Conservation (phyloP, 2,888 invertebrate genomes). For the Dicranocentrus wangi region DNA sequence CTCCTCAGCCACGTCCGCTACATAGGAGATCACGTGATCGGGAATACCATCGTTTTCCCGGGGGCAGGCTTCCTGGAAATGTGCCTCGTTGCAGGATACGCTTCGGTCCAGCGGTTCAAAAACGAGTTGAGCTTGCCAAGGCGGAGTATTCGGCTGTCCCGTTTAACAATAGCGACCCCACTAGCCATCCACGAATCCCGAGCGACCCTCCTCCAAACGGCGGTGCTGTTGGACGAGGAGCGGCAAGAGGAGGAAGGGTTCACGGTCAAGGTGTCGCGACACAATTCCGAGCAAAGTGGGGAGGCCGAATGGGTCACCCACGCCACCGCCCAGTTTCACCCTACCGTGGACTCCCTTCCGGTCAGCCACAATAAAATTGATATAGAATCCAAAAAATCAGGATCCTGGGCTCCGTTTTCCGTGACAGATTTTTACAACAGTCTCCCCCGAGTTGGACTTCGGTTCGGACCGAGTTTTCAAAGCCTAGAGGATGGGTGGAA, state of each 20-base stretch:
- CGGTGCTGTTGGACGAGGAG: background rate
- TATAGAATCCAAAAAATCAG: background rate
- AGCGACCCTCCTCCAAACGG: slow-evolving; percentile 30
- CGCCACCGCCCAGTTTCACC: slow-evolving; percentile 28
- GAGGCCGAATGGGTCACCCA: slow-evolving; percentile 27
- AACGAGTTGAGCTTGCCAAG: background rate
- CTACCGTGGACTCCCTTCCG: background rate
- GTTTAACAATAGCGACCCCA: slow-evolving; percentile 42
- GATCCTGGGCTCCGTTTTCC: slow-evolving; percentile 15
- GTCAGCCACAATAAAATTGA: background rate
- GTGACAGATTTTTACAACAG: slow-evolving; percentile 30
- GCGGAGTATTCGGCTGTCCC: slow-evolving; percentile 11
- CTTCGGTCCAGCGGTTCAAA: slow-evolving; percentile 27
- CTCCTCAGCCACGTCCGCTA: slow-evolving; percentile 2
- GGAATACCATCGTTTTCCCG: too few species aligned
- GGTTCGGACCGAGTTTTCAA: slow-evolving; percentile 42
- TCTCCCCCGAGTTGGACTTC: slow-evolving; percentile 42
- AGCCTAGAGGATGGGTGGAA: slow-evolving; percentile 35
- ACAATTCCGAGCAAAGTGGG: background rate
- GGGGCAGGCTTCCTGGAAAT: too few species aligned
- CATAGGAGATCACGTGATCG: slow-evolving; percentile 50
- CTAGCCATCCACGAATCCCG: background rate
- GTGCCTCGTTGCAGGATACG: slow-evolving; percentile 49
- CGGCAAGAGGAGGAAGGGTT: background rate
- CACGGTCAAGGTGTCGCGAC: background rate